Base-by-base conservation (phyloP, 2,888 invertebrate species). In the Rotaria magnacalcarata region DNA sequence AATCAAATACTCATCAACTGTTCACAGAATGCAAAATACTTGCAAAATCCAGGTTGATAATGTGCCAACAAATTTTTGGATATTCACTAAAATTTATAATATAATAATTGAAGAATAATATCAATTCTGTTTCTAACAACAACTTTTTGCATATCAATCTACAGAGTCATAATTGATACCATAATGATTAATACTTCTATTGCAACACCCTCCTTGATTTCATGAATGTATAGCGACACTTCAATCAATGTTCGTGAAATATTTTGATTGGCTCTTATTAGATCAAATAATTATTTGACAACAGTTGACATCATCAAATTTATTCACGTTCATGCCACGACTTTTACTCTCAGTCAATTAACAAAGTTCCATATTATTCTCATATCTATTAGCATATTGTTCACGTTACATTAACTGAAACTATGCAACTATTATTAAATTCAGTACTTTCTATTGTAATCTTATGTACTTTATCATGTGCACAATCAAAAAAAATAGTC, bases 231-330 rank as follows among this genome's bases (percentile, higher is more conserved):
- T 50, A 50, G 67, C 34, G 34, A 67, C 34, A 67, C 34, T 41
- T 34, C 16, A 67, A 67, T 21, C n/a, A n/a, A 67, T 27, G 11
- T 67, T 67, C 67, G 16, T 3, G 11, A 14, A 16, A 67, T 6
- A 67, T 67, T 67, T 34, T 67, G 19, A 67, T 67, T 67, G 67
- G 67, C 19, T 67, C 34, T 6, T 5, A 14, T 34, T 27, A 14
- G 27, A 34, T 34, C 67, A 67, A 67, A 67, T 67, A 67, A 67
- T 5, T 14, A 47, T 80, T 21, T 80, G 80, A 80, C 80, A 80
- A 80, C 80, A 80, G 80, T 80, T 80, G 80, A n/a, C 21, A 24
- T 43, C 47, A 47, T 47, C 43, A 80, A 47, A 24, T 43, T 47
- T 10, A 47, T 11, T 34, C 34, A 19, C 0, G 50, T 11, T 50